Conservation (phyloP, 2,888 invertebrate genomes). For the Noctua pronuba region DNA sequence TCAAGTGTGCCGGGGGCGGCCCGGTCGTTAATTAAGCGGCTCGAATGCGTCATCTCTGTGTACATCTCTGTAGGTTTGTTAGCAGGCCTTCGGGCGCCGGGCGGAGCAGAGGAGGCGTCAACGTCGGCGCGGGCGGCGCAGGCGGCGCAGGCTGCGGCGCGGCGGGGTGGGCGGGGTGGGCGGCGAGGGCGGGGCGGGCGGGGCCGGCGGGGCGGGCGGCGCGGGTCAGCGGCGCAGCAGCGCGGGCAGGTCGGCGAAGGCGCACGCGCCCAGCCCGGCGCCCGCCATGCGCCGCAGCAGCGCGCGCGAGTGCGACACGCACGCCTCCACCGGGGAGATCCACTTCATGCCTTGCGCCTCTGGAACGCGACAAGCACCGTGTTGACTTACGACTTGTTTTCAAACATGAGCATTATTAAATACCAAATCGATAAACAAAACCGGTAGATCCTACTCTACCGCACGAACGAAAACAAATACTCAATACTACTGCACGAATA, state of each 20-base stretch:
- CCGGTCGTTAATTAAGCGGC: too few relatives aligned
- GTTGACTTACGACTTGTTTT: too few relatives aligned
- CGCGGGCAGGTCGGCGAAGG: constrained; percentile 97
- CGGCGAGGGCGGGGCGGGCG: constrained; percentile 25
- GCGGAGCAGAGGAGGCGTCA: neutral
- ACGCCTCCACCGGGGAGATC: constrained; percentile 97
- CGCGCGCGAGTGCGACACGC: constrained; percentile 97
- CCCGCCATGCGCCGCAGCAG: constrained; percentile 97
- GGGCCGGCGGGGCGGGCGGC: constrained; percentile 67
- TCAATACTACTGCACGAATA: neutral
- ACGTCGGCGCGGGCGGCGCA: neutral
- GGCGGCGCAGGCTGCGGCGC: constrained; percentile 1
- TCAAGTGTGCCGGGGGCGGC: too few relatives aligned
- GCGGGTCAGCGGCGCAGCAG: constrained; percentile 93
- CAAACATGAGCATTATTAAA: too few relatives aligned
- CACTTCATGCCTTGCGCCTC: constrained; percentile 97
- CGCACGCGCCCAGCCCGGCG: constrained; percentile 97
- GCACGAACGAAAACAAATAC: neutral
- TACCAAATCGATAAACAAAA: too few relatives aligned
- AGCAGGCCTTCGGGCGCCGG: neutral
- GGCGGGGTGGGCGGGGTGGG: constrained; percentile 17
- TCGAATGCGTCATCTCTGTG: neutral
- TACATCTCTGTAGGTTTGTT: too few relatives aligned
- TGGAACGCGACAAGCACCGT: constrained; percentile 81
- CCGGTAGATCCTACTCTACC: neutral